Evolutionary conservation across 2,113 vertebrate genomes (phyloP).

Genomic region (Gallinago jamesoni): DNA sequence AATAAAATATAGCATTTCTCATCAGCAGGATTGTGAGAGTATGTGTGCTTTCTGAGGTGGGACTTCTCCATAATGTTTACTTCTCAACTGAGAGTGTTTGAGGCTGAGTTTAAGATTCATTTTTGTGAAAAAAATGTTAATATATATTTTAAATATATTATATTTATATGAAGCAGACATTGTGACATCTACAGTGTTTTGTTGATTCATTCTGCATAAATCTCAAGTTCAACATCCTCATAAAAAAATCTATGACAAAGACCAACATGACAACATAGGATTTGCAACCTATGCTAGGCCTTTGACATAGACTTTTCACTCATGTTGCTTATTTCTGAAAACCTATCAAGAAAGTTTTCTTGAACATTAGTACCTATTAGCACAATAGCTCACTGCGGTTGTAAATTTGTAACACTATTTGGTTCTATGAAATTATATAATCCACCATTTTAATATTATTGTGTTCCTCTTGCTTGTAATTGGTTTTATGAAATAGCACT

Average conservation of each 20-base stretch:
- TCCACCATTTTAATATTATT: not conserved
- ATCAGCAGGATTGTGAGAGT: not conserved
- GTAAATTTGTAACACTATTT: not conserved
- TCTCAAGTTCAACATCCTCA: not conserved
- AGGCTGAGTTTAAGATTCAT: not conserved
- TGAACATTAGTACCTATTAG: not conserved
- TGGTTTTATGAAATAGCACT: not conserved
- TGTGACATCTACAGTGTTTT: not conserved
- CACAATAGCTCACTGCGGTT: not conserved
- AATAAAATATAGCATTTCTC: not conserved
- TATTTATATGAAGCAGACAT: not conserved
- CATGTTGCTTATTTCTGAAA: not conserved
- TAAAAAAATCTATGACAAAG: not conserved
- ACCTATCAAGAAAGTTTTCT: not conserved
- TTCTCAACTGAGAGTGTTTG: not conserved
- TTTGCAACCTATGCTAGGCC: not conserved
- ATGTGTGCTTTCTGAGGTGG: rapidly evolving
- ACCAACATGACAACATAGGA: rapidly evolving
- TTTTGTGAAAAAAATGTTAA: not conserved
- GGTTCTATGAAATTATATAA: not conserved
- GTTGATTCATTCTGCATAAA: not conserved
- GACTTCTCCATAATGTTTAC: not conserved
- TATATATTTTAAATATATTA: not conserved
- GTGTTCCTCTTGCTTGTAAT: not conserved
- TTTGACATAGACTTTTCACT: not conserved